Base-by-base conservation (phyloP, 2,113 vertebrate species). In the Istiophorus platypterus region DNA sequence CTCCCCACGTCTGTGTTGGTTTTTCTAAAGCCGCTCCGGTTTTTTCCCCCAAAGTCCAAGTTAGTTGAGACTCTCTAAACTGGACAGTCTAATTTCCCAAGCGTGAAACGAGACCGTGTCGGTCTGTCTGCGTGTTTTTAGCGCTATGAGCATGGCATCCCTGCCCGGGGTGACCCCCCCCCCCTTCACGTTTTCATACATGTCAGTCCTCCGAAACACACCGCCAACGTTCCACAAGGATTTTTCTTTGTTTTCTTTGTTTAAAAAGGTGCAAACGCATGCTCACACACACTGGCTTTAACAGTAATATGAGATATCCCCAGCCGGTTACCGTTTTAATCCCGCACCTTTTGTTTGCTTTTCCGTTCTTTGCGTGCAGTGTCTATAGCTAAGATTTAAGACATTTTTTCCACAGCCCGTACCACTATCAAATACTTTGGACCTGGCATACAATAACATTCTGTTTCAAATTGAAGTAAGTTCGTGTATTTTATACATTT, bases 371-470 rank as follows among this genome's bases (percentile, higher is more conserved):
- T 75, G 84, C 31, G 51, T 86, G 80, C 81, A 70, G 15, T 0
- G 29, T 76, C 62, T 70, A 68, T 62, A 24, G 84, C 70, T 72
- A 24, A 18, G n/a, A 65, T 72, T 66, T 9, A 69, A 69, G 37
- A 85, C 80, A 85, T 89, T 89, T 85, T 80, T 89, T 90, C 88
- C 88, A 89, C 78, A 80, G 74, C 76, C 65, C 67, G 49, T 14
- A 37, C 51, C 14, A 11, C 57, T 87, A 90, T 91, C 83, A 84
- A 67, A 83, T 87, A 66, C 71, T 85, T 56, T 72, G 20, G 56
- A 64, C 37, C 62, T 72, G 31, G 67, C 75, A 77, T 52, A 72
- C 49, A 72, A 51, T 85, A 84, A 85, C 72, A 75, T 57, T 87
- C 10, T 13, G 67, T 84, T 62, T 72, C 5, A 58, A 83, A 86